Evolutionary conservation across 2,888 invertebrate species (phyloP), one percentile per base, ranked within the genome.

Genomic region (Mycogona germanica): DNA sequence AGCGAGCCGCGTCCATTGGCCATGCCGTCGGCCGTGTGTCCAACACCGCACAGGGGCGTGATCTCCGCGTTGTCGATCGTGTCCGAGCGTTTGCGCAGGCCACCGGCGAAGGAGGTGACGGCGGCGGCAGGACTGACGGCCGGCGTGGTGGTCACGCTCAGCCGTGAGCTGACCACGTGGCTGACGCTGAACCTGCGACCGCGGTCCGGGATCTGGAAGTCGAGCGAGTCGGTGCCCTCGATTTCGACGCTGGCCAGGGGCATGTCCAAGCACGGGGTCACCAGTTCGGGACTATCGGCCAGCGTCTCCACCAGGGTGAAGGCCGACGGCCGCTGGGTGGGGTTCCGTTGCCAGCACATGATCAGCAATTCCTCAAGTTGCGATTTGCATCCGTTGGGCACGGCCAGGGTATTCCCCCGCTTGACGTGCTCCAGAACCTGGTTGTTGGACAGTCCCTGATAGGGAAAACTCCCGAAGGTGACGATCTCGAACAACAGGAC

Each of bases 391-490:
- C 84, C 85, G n/a, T 75, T 72, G 0, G 92, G 92, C 60, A 87
- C 78, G 14, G 68, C 74, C 58, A 88, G 72, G 2, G 80, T 80
- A 60, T 82, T 80, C 3, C 88, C 88, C 23, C 73, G 75, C 66
- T 84, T 87, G 0, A 92, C 86, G 62, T 79, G 78, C 48, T 82
- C 81, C 61, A 91, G 72, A 17, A 91, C 92, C 72, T 91, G 82
- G 60, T 79, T 79, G 69, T 92, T 92, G 62, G 81, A 82, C 64
- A 87, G 73, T 0, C 87, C 89, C 72, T 87, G 88, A 70, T 85
- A 92, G 0, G 92, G 92, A 69, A 87, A 83, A 64, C 86, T 84
- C 9, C 92, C 92, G 70, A 92, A 89, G 0, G 92, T 88, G 55
- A 89, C 81, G 53, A 92, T 85, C 61, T 72, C 74, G 67, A 84